A percentile compares a stretch with the other conserved stretches of the same genome.
These are phyloP conservation scores for Spheniscus mendiculus DNA, from an alignment of 2,113 vertebrate genomes.

Conservation along the genomic window DNA sequence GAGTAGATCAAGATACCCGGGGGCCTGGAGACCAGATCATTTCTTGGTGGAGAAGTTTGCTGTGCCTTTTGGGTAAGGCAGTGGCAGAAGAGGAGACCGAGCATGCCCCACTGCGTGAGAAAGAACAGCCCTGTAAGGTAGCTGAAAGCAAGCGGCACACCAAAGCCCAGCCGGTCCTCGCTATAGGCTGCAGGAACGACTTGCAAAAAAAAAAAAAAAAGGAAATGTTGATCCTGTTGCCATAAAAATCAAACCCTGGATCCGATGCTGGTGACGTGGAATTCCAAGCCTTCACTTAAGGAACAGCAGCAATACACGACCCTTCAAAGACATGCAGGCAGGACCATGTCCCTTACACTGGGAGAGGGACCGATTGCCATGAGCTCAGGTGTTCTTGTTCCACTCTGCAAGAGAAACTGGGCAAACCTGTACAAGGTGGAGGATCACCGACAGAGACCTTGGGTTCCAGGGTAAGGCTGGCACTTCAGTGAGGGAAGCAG, in stretches of 20 bases:
- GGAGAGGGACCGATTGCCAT: not conserved
- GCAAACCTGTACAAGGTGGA: accelerated
- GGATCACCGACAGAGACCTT: not conserved
- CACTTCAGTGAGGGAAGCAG: not conserved
- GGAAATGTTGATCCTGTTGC: not conserved
- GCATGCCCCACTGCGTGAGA: not conserved
- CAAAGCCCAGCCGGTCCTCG: not conserved
- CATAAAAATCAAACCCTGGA: not conserved
- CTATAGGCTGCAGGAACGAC: not conserved
- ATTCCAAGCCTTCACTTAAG: not conserved
- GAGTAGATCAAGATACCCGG: not conserved
- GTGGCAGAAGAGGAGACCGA: not conserved
- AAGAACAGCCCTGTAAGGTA: not conserved
- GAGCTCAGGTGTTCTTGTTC: not conserved
- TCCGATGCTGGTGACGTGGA: accelerated
- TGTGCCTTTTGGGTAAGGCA: not conserved
- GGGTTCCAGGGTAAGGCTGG: too few relatives aligned
- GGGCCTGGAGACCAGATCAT: not conserved
- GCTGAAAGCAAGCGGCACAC: not conserved
- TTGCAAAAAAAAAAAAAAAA: not conserved
- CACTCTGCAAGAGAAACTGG: not conserved
- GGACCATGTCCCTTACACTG: not conserved
- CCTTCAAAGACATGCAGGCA: not conserved
- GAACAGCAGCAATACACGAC: not conserved
- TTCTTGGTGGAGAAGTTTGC: not conserved